Base-by-base conservation (phyloP, 1,140 invertebrate species). In the Hycleus phaleratus region DNA sequence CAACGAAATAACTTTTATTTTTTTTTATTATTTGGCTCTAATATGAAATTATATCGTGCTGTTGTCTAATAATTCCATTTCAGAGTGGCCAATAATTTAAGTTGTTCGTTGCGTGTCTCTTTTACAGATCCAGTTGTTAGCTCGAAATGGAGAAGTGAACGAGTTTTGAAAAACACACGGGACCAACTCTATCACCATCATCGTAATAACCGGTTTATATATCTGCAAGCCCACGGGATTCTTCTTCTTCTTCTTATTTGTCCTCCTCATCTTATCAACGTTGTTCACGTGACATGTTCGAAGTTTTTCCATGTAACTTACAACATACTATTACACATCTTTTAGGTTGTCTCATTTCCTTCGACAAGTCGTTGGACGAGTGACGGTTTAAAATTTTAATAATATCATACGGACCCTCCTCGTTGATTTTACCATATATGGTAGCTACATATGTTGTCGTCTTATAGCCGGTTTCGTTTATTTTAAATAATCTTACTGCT, bases 351-450 rank as follows among this genome's bases (percentile, higher is more conserved):
- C 51, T 56, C 24, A 11, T 49, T 57, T 60, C 32, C 57, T 24
- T 26, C 26, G 48, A 25, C 46, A 38, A 47, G 53, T 60, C 59
- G 54, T 60, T 60, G 59, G 56, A 60, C 59, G 54, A 32, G 46
- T n/a, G 26, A 57, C 53, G 18, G 12, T 39, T 60, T 60, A 38
- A 60, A 60, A 60, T 60, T 60, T 60, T 60, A 57, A 60, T 60
- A 44, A 56, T 53, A 42, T 56, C 40, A 60, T 60, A 48, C 40
- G 18, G 42, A 32, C 32, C 32, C 32, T 32, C 32, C 32, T 32
- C 32, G 32, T 32, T 7, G 32, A 32, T 32, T 32, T 32, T 7
- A 32, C 32, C 7, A 32, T 4, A 32, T 18, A 18, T 18, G 18
- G 18, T 18, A 1, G 1, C 18, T 18, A 18, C 18, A 18, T 18